Evolutionary conservation across 2,797 vertebrate genomes (phyloP).

Genomic region (Myripristis murdjan): DNA sequence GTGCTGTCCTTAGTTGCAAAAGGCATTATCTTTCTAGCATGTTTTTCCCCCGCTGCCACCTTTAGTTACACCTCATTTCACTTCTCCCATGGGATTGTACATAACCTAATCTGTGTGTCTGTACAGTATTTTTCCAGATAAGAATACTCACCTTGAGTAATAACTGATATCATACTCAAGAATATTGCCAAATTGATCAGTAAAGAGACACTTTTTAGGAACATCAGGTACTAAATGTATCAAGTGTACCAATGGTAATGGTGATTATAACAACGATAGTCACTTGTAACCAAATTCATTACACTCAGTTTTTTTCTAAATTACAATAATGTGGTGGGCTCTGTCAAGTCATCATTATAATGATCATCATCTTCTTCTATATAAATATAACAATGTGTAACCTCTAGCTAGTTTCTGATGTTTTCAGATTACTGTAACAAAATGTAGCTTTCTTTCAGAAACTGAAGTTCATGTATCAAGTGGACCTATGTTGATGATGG

Average conservation of each 20-base stretch:
- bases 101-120: slow-evolving; percentile 10
- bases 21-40: slow-evolving; percentile 7
- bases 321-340: slow-evolving; percentile 4
- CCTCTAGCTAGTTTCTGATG: not conserved
- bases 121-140: slow-evolving; percentile 13
- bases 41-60: not conserved
- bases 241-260: not conserved
- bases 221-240: not conserved
- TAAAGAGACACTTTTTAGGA: slow-evolving; percentile 2
- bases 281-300: not conserved
- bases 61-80: slow-evolving; percentile 14
- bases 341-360: not conserved
- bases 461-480: slow-evolving; percentile 84
- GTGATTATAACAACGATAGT: not conserved
- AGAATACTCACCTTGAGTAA: not conserved
- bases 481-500: no score
- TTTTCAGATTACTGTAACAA: slow-evolving; percentile 92
- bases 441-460: slow-evolving; percentile 90
- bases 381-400: slow-evolving; percentile 6
- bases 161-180: slow-evolving; percentile 14
- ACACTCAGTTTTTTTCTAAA: not conserved
- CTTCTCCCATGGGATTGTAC: not conserved
- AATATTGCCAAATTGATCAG: slow-evolving; percentile 8
- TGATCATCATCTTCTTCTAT: not conserved
- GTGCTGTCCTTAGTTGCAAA: not conserved